These are phyloP conservation scores for Actinia tenebrosa DNA, from an alignment of 64 coral and sea anemone genomes.

Conservation along the genomic window DNA sequence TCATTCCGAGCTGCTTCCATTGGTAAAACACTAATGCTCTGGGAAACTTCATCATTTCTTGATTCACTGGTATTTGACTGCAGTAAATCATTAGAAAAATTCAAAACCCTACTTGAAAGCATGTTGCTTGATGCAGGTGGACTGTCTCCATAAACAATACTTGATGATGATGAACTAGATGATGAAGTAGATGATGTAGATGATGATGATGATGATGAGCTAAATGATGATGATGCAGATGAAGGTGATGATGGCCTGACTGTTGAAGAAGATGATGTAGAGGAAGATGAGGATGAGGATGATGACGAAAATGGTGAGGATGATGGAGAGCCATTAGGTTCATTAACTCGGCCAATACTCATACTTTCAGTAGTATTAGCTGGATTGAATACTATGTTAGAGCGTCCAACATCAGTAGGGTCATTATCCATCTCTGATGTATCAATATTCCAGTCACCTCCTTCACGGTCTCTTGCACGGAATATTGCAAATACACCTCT, in stretches of 20 bases:
- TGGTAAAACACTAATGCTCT: neutral
- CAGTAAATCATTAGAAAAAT: neutral
- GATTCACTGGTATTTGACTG: neutral
- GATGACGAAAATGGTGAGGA: neutral
- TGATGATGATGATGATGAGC: neutral
- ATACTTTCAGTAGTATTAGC: conserved; percentile 38
- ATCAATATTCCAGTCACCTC: conserved; percentile 39
- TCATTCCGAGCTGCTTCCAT: neutral
- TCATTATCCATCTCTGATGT: conserved; percentile 47
- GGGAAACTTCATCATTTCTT: neutral
- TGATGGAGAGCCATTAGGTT: neutral
- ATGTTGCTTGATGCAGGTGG: neutral
- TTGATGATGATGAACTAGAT: neutral
- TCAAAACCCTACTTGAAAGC: neutral
- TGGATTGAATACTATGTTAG: neutral
- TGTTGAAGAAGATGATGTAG: neutral
- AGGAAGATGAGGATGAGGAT: neutral
- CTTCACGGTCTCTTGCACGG: conserved; percentile 55
- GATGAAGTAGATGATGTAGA: neutral
- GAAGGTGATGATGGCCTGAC: neutral
- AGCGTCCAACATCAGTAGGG: conserved; percentile 14
- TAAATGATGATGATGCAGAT: neutral
- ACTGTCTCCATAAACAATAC: neutral
- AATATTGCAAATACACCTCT: conserved; percentile 77
- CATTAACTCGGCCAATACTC: conserved; percentile 45